These are phyloP conservation scores for Ctenomys sociabilis DNA, from an alignment of 2,113 vertebrate genomes.

Conservation along the genomic window DNA sequence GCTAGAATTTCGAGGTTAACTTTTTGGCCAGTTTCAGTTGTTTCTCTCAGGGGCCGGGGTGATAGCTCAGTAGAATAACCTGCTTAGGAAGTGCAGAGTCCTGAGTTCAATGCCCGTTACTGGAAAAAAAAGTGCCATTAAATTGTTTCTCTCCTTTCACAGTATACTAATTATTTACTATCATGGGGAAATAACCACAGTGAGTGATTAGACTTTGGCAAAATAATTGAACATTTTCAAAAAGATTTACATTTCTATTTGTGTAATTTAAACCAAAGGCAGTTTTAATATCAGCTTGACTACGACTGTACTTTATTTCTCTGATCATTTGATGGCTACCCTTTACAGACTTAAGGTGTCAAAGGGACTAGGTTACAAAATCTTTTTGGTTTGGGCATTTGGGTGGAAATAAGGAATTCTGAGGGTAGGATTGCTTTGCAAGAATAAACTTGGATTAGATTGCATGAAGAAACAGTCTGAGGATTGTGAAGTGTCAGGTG, in stretches of 20 bases:
- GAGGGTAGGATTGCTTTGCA: constrained; percentile 40
- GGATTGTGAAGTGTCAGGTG: background rate
- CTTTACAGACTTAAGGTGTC: constrained; percentile 45
- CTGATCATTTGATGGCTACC: background rate
- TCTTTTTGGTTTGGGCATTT: constrained; percentile 43
- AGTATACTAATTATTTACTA: background rate
- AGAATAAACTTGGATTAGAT: constrained; percentile 24
- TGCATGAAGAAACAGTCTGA: background rate
- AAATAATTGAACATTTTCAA: constrained; percentile 31
- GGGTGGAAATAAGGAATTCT: constrained; percentile 41
- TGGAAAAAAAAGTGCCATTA: background rate
- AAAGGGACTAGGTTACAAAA: constrained; percentile 22
- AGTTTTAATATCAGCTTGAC: background rate
- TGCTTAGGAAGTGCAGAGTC: too few species aligned
- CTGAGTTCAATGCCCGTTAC: too few species aligned
- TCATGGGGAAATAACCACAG: constrained; percentile 9
- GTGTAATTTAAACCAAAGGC: background rate
- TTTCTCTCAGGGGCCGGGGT: background rate
- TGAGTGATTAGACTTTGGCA: background rate
- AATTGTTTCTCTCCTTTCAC: background rate
- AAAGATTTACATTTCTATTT: constrained; percentile 18
- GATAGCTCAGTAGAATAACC: too few species aligned
- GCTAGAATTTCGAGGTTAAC: constrained; percentile 30
- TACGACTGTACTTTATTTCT: constrained; percentile 25
- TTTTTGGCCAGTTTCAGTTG: constrained; percentile 14